Evolutionary conservation across 1,140 invertebrate genomes (phyloP), one percentile per base, ranked within the genome.

Genomic region (Rhyzopertha dominica): DNA sequence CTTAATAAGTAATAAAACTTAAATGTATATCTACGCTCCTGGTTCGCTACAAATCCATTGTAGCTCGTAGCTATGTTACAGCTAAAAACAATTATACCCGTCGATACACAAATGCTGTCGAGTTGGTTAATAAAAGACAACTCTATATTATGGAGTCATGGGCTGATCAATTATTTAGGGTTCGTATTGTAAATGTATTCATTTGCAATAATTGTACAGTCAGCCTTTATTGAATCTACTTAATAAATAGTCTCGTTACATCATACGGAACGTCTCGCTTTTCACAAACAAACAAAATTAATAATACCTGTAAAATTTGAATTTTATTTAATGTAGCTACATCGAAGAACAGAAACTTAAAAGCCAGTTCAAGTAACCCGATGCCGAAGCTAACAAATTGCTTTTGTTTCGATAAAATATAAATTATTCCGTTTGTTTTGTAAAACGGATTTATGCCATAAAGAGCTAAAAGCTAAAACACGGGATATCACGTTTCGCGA

Each of bases 81-180:
- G 19, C 16, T 39, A 13, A 25, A 39, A 22, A 22, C 25, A 12
- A 39, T 25, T 16, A 26, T 25, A 12, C 16, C 12, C 12, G 16
- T 5, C 12, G 37, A 25, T 26, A 12, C 13, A 3, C 37, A 22
- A 39, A 39, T n/a, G n/a, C n/a, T n/a, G 28, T 16, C 37, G 23
- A 39, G 28, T 24, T 26, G 25, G 25, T 22, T 39, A 39, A 16
- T 32, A 18, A 16, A 13, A 18, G 14, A 32, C 30, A 32, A 32
- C 14, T 16, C 14, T 32, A 13, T 32, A 16, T 37, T 12, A 9
- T 13, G 5, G 12, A 19, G 18, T 9, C 23, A 9, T 22, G 12
- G 19, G 14, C 19, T 22, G 23, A n/a, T 37, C 16, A 22, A 10
- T 19, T 22, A 37, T 37, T 37, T n/a, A n/a, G n/a, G n/a, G 35